A percentile compares a stretch with the other conserved stretches of the same genome.
These are phyloP conservation scores for Gryllus longicercus DNA, from an alignment of 2,888 invertebrate genomes.

Conservation along the genomic window DNA sequence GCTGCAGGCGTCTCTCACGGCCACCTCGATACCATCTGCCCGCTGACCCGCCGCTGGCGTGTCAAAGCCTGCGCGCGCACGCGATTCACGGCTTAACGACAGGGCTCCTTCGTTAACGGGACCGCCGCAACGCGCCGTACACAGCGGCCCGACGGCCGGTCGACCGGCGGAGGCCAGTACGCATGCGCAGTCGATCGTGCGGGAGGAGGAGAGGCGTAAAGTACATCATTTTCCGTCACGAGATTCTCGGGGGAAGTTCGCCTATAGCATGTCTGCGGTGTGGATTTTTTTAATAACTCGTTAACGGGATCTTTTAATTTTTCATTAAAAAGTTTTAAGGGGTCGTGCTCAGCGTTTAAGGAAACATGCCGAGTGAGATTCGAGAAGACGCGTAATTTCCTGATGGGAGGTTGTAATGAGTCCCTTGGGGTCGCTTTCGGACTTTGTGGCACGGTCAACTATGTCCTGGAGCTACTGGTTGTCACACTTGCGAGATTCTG, in stretches of 20 bases:
- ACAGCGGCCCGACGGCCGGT: neutral
- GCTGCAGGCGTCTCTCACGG: neutral
- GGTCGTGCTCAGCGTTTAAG: too few relatives aligned
- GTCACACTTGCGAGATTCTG: neutral
- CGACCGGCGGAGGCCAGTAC: neutral
- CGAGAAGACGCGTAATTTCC: neutral
- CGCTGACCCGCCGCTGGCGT: conserved; percentile 10
- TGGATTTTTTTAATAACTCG: neutral
- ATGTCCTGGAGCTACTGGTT: neutral
- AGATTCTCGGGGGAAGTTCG: neutral
- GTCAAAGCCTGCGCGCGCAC: neutral
- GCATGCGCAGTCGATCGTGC: neutral
- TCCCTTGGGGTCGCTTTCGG: neutral
- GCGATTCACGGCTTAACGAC: conserved; percentile 4
- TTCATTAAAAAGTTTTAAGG: neutral
- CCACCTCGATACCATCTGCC: conserved; percentile 11
- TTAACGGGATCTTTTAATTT: conserved; percentile 4
- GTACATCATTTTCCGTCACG: neutral
- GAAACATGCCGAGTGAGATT: neutral
- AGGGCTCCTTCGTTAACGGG: neutral
- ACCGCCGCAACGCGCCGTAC: neutral
- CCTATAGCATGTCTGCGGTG: neutral
- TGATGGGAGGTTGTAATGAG: neutral
- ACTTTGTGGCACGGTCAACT: neutral
- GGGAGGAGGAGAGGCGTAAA: neutral